phyloP scores from a whole-genome alignment of 2,113 vertebrate species.

The Otus sunia region DNA sequence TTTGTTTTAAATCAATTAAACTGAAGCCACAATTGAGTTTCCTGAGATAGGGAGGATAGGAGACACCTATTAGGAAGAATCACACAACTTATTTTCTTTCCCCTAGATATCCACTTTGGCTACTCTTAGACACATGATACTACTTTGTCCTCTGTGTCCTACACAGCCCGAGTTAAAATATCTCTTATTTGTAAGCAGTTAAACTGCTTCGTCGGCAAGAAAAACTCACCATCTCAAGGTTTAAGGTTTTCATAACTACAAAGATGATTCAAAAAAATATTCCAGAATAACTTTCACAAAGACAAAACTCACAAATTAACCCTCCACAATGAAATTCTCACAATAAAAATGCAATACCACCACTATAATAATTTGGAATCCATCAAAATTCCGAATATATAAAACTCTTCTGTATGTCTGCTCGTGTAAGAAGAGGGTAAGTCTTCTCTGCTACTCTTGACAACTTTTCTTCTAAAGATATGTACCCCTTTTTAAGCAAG shows the following conservation, averaged over 20 bases:
- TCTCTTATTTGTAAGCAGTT: background rate
- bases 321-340: background rate
- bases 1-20: background rate
- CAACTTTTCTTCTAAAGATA: background rate
- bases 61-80: background rate
- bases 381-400: background rate
- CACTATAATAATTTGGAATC: background rate
- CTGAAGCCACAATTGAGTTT: background rate
- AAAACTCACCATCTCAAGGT: background rate
- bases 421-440: background rate
- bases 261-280: background rate
- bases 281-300: background rate
- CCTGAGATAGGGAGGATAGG: background rate
- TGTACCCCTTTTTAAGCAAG: background rate
- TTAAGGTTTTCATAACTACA: background rate
- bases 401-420: background rate
- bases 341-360: background rate
- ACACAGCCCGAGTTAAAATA: background rate
- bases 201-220: background rate
- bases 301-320: background rate
- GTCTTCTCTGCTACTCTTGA: background rate
- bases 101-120: background rate
- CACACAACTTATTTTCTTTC: background rate
- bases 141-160: background rate
- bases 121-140: background rate